phyloP scores from a whole-genome alignment of 2,888 invertebrate genomes.

The Bruchidius siliquastri region DNA sequence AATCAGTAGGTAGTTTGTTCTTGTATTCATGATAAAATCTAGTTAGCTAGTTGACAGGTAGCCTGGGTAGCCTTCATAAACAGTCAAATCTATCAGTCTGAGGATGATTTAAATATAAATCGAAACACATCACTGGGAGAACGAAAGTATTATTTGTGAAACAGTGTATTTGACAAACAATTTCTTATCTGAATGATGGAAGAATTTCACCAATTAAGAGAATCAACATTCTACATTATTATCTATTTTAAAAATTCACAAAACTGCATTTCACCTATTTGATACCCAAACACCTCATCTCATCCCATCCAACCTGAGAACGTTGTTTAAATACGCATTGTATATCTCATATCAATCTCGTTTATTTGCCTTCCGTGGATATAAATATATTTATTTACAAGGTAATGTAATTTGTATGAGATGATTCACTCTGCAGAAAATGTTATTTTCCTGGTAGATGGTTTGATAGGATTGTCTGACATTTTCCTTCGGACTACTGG shows the following conservation, averaged over 20 bases:
- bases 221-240: too few relatives aligned
- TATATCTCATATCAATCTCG: background rate
- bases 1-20: background rate
- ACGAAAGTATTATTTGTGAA: too few relatives aligned
- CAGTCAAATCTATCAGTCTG: too few relatives aligned
- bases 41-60: too few relatives aligned
- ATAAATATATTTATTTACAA: background rate
- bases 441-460: background rate
- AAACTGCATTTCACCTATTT: background rate
- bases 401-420: background rate
- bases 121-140: too few relatives aligned
- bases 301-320: background rate
- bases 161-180: too few relatives aligned
- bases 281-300: background rate
- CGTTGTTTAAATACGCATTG: background rate
- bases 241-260: too few relatives aligned
- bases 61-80: too few relatives aligned
- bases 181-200: too few relatives aligned
- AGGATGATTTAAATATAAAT: too few relatives aligned
- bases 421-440: background rate
- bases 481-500: background rate
- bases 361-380: background rate
- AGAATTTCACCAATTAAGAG: too few relatives aligned
- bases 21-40: too few relatives aligned
- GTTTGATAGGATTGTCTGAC: background rate